These are phyloP conservation scores for Scotopteryx bipunctaria DNA, from an alignment of 2,888 invertebrate genomes.

Conservation along the genomic window DNA sequence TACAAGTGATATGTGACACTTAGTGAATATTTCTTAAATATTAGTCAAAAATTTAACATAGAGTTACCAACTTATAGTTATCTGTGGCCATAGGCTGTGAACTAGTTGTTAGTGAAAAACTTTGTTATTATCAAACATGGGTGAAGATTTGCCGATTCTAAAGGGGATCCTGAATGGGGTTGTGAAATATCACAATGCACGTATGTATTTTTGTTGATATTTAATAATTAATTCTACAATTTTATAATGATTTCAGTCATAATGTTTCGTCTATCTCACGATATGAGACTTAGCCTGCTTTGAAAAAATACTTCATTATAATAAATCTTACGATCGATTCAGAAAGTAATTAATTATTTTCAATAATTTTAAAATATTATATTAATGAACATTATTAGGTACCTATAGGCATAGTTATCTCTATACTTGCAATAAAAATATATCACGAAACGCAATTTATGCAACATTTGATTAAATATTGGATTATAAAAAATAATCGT, in stretches of 20 bases:
- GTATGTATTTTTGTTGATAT: constrained; percentile 85
- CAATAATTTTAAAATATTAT: no score
- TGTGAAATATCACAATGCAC: constrained; percentile 96
- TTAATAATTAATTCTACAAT: constrained; percentile 6
- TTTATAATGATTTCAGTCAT: background rate
- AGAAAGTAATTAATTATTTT: no score
- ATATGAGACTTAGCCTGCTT: background rate
- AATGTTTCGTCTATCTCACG: background rate
- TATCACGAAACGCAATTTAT: no score
- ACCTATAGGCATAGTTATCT: no score
- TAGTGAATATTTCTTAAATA: constrained; percentile 53
- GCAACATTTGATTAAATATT: no score
- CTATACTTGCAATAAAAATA: no score
- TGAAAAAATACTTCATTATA: background rate
- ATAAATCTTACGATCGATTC: no score
- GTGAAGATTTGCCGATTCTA: constrained; percentile 94
- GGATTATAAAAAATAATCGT: no score
- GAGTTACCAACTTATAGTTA: constrained; percentile 74
- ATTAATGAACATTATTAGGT: no score
- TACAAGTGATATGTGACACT: constrained; percentile 69
- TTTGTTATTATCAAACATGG: constrained; percentile 86
- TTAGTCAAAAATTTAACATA: constrained; percentile 58
- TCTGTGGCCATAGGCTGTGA: constrained; percentile 80
- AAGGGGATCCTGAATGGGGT: constrained; percentile 96
- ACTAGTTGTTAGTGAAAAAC: constrained; percentile 73